Conservation (phyloP, 2,888 invertebrate species). For the Dryocosmus kuriphilus region DNA sequence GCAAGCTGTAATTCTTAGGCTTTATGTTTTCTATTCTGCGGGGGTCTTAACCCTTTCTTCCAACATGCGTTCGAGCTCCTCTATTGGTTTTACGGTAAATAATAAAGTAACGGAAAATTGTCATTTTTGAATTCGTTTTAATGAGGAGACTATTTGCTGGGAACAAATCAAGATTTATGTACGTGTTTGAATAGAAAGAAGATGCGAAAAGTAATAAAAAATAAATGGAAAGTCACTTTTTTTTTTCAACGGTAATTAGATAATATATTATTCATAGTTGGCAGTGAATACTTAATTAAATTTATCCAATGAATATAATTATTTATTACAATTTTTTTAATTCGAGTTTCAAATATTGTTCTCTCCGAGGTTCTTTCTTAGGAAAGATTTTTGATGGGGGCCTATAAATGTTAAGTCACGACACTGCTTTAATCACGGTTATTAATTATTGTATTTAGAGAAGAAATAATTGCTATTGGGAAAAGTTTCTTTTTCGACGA, state of each 20-base stretch:
- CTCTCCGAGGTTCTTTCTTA: neutral
- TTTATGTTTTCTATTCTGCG: slow-evolving; percentile 38
- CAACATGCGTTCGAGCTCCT: neutral
- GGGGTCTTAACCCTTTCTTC: slow-evolving; percentile 39
- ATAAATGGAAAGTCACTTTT: slow-evolving; percentile 33
- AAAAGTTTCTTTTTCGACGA: neutral
- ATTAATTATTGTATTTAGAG: no score
- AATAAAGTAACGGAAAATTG: slow-evolving; percentile 30
- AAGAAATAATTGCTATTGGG: no score
- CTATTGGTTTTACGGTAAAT: slow-evolving; percentile 38
- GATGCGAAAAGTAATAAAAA: slow-evolving; percentile 34
- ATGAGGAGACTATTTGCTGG: slow-evolving; percentile 18
- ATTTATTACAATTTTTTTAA: no score
- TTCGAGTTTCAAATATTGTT: no score
- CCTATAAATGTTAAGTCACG: no score
- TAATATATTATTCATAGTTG: slow-evolving; percentile 22
- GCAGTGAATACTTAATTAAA: neutral
- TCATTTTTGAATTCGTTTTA: slow-evolving; percentile 32
- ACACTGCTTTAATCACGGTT: no score
- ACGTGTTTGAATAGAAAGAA: slow-evolving; percentile 24
- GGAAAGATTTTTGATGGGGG: neutral
- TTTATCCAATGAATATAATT: slow-evolving; percentile 7
- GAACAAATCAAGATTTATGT: slow-evolving; percentile 38
- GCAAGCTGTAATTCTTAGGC: slow-evolving; percentile 27
- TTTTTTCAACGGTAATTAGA: slow-evolving; percentile 26